Evolutionary conservation across 2,888 invertebrate genomes (phyloP), one percentile per base, ranked within the genome.

Genomic region (Heterodera filipjevi): DNA sequence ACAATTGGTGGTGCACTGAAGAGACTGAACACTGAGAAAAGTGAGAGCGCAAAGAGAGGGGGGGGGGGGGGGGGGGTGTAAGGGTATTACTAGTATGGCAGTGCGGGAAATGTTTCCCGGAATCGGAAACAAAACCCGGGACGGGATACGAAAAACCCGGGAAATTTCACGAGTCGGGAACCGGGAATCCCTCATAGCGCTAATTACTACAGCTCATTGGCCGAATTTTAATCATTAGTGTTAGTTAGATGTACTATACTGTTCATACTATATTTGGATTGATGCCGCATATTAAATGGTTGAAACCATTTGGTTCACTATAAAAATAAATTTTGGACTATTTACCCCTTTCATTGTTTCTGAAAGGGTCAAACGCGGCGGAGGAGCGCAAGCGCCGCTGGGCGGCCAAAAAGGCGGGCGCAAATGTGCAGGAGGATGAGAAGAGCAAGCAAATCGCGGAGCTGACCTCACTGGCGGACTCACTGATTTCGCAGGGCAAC

Each of bases 381-480:
- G 88, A 88, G 78, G 87, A 88, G 72, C 77, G 88, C 49, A 88
- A 88, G 76, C 80, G 71, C 12, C 80, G 88, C 68, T 88, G 86
- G 86, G 87, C 87, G 19, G 88, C 88, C 22, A 88, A 88, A 78
- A 87, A 87, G 77, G 85, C 82, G 16, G 87, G 87, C 30, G 46
- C 39, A n/a, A 49, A 32, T 19, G 46, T 80, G 46, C 83, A 84
- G 53, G 81, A 84, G 68, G 83, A 83, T 30, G 82, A 82, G 46
- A 82, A 82, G 22, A 81, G 83, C 70, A 84, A 85, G 71, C 78
- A 81, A 39, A 83, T 84, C 12, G 70, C 82, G 0, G 80, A 82
- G 46, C 71, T 88, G 53, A 84, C 84, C 6, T 84, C 82, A 0
- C 81, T 86, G 16, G 86, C 85, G 12, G 87, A 86, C 79, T 83